Evolutionary conservation across 2,888 invertebrate species (phyloP).

Genomic region (Rhopalosiphum nymphaeae): DNA sequence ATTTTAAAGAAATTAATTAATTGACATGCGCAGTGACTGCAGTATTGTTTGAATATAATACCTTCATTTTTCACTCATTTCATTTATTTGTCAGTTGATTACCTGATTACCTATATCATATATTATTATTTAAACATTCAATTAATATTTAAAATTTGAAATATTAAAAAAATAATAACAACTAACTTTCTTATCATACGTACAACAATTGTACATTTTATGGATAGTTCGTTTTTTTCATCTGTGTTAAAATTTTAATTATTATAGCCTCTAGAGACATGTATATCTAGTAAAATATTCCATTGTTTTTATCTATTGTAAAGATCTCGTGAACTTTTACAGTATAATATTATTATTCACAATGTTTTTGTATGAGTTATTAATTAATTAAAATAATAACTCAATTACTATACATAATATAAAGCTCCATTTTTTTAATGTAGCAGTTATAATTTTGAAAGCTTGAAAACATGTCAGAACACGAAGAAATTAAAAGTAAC

Average conservation of each 20-base stretch:
- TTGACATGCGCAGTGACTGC: neutral
- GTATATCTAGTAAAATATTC: neutral
- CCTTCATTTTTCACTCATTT: neutral
- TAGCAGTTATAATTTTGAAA: slow-evolving; percentile 14
- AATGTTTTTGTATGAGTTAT: neutral
- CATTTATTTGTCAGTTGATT: neutral
- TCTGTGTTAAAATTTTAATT: neutral
- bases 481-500: slow-evolving; percentile 21
- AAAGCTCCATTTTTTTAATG: neutral
- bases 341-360: neutral
- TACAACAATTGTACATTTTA: neutral
- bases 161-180: neutral
- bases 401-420: slow-evolving; percentile 10
- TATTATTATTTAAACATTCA: neutral
- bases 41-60: neutral
- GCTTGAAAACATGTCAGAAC: slow-evolving; percentile 28
- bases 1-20: neutral
- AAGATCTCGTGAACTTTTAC: slow-evolving; percentile 22
- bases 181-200: neutral
- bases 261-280: slow-evolving; percentile 31
- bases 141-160: neutral
- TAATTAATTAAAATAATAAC: slow-evolving; percentile 41
- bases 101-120: neutral
- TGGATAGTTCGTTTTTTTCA: neutral
- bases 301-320: slow-evolving; percentile 5